Conservation (phyloP, 2,797 vertebrate genomes). For the Melanogrammus aeglefinus region DNA sequence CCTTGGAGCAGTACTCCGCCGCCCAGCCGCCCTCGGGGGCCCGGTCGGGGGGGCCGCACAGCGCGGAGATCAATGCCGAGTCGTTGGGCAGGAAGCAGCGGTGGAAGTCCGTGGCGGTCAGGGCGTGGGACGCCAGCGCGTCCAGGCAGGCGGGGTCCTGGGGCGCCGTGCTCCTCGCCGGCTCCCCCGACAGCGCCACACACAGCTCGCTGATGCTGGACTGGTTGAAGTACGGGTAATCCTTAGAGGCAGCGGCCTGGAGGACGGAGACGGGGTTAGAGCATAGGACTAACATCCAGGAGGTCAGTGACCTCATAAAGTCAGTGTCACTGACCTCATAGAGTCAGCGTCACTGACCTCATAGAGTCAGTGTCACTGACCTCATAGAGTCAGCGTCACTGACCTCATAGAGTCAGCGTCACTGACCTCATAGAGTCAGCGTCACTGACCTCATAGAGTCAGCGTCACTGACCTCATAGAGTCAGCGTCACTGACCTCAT, state of each 20-base stretch:
- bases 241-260: slow-evolving; percentile 67
- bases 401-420: no score
- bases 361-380: no score
- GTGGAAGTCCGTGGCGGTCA: slow-evolving; percentile 78
- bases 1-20: slow-evolving; percentile 66
- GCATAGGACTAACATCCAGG: not conserved
- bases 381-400: no score
- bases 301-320: not conserved
- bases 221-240: slow-evolving; percentile 71
- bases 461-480: no score
- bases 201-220: slow-evolving; percentile 78
- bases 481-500: no score
- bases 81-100: slow-evolving; percentile 83
- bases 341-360: no score
- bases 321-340: no score
- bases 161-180: slow-evolving; percentile 32
- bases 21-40: slow-evolving; percentile 72
- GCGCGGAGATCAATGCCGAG: slow-evolving; percentile 66
- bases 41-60: slow-evolving; percentile 69
- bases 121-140: slow-evolving; percentile 65
- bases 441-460: no score
- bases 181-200: slow-evolving; percentile 65
- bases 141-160: slow-evolving; percentile 69
- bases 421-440: no score
- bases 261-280: slow-evolving; percentile 8